Base-by-base conservation (phyloP, 2,797 vertebrate genomes). In the Rhinichthys osculus region DNA sequence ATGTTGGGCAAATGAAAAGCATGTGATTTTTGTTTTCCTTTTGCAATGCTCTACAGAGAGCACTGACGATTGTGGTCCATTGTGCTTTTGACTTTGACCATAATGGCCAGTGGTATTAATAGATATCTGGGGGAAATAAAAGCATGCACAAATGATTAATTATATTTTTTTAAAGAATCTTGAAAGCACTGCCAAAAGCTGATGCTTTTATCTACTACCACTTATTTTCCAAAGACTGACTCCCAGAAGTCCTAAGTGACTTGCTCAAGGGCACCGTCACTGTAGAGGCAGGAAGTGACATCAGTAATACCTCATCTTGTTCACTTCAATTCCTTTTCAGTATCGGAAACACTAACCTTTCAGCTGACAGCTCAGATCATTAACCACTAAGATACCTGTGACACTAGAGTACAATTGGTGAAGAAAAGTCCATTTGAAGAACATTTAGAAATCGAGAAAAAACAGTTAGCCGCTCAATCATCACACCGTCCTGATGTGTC, bases 121-220 rank as follows among this genome's bases (percentile, higher is more conserved):
- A 78, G 74, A 59, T 17, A 69, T 78, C n/a, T 3, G 64, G 35
- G 35, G 44, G 13, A 76, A 66, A 57, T 70, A 30, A 42, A 70
- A 70, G 64, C 74, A 77, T 66, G 73, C 73, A 84, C 62, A 78
- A 77, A 78, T 77, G 23, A 84, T 69, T n/a, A n/a, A 59, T 70
- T 42, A 33, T 78, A 33, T 70, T 16, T 38, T 73, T 52, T 1
- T 1, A 70, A 57, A 40, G 67, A 3, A 69, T 33, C 38, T 84
- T 70, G 8, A 78, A 70, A 78, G 64, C 74, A 78, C 50, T 70
- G 64, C 38, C 35, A 78, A 38, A 78, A 78, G 64, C 47, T 30
- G 17, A 70, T 44, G 83, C 76, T 71, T 83, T 84, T 40, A 54
- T 85, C 50, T 71, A 27, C 69, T 23, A 57, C 50, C 67, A 42